Evolutionary conservation across 2,113 vertebrate genomes (phyloP).

Genomic region (Cyprinodon variegatus): DNA sequence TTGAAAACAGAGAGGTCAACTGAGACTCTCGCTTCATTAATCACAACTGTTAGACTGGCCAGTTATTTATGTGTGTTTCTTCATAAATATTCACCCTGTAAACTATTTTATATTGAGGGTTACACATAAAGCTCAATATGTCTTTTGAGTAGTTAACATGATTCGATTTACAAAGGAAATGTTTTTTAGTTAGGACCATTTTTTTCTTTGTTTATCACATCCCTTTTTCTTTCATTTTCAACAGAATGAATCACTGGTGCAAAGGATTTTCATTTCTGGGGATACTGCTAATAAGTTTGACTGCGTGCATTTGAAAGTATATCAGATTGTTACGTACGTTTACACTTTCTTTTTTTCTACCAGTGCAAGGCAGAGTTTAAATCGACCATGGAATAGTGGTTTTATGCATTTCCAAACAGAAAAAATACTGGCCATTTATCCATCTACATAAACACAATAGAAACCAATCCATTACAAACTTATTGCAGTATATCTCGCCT

Average conservation of each 20-base stretch:
- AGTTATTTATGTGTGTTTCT: slow-evolving; percentile 51
- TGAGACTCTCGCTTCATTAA: slow-evolving; percentile 68
- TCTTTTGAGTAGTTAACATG: slow-evolving; percentile 23
- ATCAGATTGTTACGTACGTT: neutral
- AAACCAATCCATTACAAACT: neutral
- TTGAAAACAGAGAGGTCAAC: slow-evolving; percentile 63
- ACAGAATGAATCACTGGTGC: no score
- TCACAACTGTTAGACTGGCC: slow-evolving; percentile 58
- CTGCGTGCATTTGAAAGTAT: neutral
- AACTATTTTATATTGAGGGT: slow-evolving; percentile 53
- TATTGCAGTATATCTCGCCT: neutral
- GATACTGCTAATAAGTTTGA: neutral
- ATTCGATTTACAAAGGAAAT: slow-evolving; percentile 4
- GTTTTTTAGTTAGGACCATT: neutral
- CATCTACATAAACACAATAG: neutral
- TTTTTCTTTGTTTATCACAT: neutral
- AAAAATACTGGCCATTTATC: neutral
- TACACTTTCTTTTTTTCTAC: neutral
- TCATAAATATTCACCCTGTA: slow-evolving; percentile 48
- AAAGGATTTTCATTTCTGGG: no score
- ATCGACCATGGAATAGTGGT: neutral
- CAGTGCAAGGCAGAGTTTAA: neutral
- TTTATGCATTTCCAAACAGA: neutral
- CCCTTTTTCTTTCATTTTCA: neutral
- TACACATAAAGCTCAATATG: slow-evolving; percentile 29